phyloP scores from a whole-genome alignment of 37 sponge, comb jelly and placozoan species.

The Spongilla lacustris region DNA sequence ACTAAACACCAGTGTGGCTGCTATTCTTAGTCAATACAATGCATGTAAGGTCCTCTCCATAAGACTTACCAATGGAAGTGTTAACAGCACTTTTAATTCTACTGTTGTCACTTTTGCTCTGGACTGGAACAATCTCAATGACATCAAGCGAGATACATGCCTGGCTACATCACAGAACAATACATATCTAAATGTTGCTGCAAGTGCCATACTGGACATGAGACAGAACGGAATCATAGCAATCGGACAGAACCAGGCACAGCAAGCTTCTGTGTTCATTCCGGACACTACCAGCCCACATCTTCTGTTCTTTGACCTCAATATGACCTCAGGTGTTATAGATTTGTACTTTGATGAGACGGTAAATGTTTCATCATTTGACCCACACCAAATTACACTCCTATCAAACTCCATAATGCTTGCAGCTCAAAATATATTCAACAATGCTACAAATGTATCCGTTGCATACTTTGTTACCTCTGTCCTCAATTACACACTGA shows the following conservation, averaged over 20 bases:
- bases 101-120: conserved; percentile 54
- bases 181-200: conserved; percentile 53
- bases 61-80: conserved; percentile 28
- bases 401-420: conserved; percentile 6
- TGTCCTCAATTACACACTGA: conserved; percentile 61
- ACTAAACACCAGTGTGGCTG: neutral
- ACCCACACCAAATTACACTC: conserved; percentile 59
- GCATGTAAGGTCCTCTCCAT: conserved; percentile 30
- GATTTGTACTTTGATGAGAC: conserved; percentile 88
- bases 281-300: conserved; percentile 50
- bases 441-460: conserved; percentile 34
- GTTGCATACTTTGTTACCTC: too few relatives aligned
- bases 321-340: conserved; percentile 68
- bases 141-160: conserved; percentile 62
- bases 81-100: conserved; percentile 14
- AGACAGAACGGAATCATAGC: conserved; percentile 70
- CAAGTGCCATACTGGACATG: conserved; percentile 73
- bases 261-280: conserved; percentile 28
- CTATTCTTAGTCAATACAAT: conserved; percentile 8
- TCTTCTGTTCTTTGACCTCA: conserved; percentile 61
- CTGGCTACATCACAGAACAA: conserved; percentile 44
- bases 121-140: conserved; percentile 71
- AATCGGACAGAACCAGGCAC: conserved; percentile 25
- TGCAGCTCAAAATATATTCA: conserved; percentile 10
- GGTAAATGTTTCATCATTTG: conserved; percentile 73